Percentiles rank a stretch among this genome's conserved stretches.
phyloP scores from a whole-genome alignment of 1,140 invertebrate genomes.

The Drosophila virilis region DNA sequence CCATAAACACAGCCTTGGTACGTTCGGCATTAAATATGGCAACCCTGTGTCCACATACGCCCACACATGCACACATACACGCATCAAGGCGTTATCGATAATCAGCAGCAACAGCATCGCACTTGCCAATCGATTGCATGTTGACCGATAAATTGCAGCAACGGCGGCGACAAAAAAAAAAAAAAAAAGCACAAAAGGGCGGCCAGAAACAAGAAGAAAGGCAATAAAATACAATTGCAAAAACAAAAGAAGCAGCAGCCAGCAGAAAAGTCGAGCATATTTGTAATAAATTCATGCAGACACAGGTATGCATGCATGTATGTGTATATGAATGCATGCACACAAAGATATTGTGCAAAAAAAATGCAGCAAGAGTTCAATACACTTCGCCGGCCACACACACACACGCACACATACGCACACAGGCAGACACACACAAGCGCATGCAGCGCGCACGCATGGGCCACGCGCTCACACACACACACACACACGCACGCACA shows the following conservation, averaged over 20 bases:
- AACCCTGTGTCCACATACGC: too few relatives aligned
- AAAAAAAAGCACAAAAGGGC: slow-evolving; percentile 13
- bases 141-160: slow-evolving; percentile 38
- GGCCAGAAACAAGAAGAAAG: slow-evolving; percentile 14
- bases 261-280: slow-evolving; percentile 44
- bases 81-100: background rate
- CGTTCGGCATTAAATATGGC: too few relatives aligned
- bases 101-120: slow-evolving; percentile 19
- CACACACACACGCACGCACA: slow-evolving; percentile 7
- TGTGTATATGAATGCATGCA: slow-evolving; percentile 11
- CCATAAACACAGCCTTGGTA: too few relatives aligned
- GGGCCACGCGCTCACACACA: slow-evolving; percentile 39
- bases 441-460: slow-evolving; percentile 26
- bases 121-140: slow-evolving; percentile 23
- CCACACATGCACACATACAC: background rate
- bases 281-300: slow-evolving; percentile 29
- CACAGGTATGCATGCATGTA: background rate
- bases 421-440: slow-evolving; percentile 26
- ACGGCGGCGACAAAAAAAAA: too few relatives aligned
- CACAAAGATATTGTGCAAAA: slow-evolving; percentile 67
- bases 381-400: slow-evolving; percentile 49
- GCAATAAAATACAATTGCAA: slow-evolving; percentile 56
- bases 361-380: slow-evolving; percentile 80
- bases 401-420: slow-evolving; percentile 28
- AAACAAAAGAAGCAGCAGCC: slow-evolving; percentile 44